These are phyloP conservation scores for Opisthograptis luteolata DNA, from an alignment of 2,888 invertebrate genomes.

Conservation along the genomic window DNA sequence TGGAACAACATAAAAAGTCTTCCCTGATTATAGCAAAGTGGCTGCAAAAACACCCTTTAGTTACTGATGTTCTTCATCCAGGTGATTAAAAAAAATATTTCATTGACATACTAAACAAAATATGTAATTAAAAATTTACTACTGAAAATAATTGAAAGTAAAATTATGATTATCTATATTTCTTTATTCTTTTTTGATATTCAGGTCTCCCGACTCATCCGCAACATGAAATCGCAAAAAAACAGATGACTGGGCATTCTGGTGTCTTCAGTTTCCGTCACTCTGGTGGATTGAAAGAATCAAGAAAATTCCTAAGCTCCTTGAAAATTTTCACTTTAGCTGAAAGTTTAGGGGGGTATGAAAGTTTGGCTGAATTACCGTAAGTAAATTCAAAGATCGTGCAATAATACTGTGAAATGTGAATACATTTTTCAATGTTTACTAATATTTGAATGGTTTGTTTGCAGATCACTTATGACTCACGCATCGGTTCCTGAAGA, in stretches of 20 bases:
- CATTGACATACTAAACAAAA: no score
- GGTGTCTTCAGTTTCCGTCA: conserved; percentile 96
- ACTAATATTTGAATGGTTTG: no score
- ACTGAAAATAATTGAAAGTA: no score
- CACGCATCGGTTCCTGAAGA: conserved; percentile 95
- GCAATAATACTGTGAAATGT: no score
- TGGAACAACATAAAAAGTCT: conserved; percentile 94
- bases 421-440: no score
- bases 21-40: conserved; percentile 91
- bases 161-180: no score
- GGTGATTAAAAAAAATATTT: conserved; percentile 72
- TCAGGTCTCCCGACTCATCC: conserved; percentile 93
- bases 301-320: conserved; percentile 88
- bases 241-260: conserved; percentile 94
- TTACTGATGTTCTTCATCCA: conserved; percentile 93
- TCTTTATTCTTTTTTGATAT: no score
- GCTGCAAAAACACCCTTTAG: conserved; percentile 91
- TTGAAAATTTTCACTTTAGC: conserved; percentile 94
- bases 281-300: conserved; percentile 89
- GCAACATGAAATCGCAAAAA: conserved; percentile 90
- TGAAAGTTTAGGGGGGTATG: conserved; percentile 97
- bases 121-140: background rate
- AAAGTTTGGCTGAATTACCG: conserved; percentile 97
- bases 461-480: conserved; percentile 93
- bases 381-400: no score